phyloP scores from a whole-genome alignment of 2,888 invertebrate species.

The Metalampra italica region DNA sequence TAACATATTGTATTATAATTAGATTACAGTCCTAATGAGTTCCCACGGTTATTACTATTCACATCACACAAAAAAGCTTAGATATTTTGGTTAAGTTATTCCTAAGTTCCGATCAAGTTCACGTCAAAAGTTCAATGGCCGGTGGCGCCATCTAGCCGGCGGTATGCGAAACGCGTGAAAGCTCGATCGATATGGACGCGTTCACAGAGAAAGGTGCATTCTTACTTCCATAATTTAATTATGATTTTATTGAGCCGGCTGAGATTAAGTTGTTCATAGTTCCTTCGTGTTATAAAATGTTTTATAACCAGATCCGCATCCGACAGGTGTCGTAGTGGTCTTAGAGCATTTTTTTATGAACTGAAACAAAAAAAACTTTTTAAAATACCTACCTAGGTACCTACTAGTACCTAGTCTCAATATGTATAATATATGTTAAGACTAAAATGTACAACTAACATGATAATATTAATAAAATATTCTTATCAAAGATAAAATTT shows the following conservation, averaged over 20 bases:
- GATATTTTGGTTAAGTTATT: slow-evolving; percentile 74
- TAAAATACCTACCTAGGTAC: slow-evolving; percentile 24
- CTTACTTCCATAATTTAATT: slow-evolving; percentile 8
- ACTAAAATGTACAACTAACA: no score
- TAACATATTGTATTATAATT: slow-evolving; percentile 51
- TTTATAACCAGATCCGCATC: slow-evolving; percentile 50
- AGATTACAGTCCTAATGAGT: slow-evolving; percentile 37
- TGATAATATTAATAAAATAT: no score
- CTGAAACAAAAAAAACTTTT: slow-evolving; percentile 23
- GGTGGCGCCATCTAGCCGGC: slow-evolving; percentile 55
- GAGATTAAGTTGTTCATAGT: slow-evolving; percentile 33
- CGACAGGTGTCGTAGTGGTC: slow-evolving; percentile 36
- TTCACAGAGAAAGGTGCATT: slow-evolving; percentile 20
- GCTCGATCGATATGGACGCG: slow-evolving; percentile 60
- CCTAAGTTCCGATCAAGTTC: slow-evolving; percentile 71
- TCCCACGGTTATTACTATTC: slow-evolving; percentile 59
- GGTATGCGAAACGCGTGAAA: slow-evolving; percentile 54
- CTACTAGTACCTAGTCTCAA: no score
- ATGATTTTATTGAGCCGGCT: background rate
- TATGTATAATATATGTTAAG: no score
- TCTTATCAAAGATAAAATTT: no score
- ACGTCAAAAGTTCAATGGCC: slow-evolving; percentile 74
- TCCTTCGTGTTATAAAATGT: slow-evolving; percentile 48
- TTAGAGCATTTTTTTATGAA: slow-evolving; percentile 14
- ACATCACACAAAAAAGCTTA: slow-evolving; percentile 65